Conservation (phyloP, 2,797 vertebrate genomes). For the Enteromius afrohamiltoni region DNA sequence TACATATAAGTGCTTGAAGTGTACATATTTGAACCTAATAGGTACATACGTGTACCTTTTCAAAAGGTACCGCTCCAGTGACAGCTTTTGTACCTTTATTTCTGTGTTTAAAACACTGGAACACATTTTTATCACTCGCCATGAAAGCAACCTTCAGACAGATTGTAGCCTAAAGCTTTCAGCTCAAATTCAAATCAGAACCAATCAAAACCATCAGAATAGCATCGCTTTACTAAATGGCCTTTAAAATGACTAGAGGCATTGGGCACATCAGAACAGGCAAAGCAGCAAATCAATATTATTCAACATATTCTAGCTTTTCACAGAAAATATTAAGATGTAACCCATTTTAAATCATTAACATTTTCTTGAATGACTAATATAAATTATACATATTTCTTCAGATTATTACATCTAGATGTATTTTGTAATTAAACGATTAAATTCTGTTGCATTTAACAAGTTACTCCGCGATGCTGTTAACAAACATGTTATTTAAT, state of each 20-base stretch:
- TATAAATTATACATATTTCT: neutral
- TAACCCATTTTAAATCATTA: neutral
- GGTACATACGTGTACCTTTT: too few relatives aligned
- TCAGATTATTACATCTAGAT: neutral
- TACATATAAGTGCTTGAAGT: too few relatives aligned
- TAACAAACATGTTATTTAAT: neutral
- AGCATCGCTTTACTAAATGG: neutral
- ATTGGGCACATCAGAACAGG: neutral
- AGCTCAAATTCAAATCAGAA: neutral
- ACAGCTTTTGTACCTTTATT: too few relatives aligned
- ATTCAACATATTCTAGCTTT: neutral
- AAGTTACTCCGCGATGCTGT: neutral
- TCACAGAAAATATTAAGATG: neutral
- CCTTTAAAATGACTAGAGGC: neutral
- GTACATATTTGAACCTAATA: too few relatives aligned
- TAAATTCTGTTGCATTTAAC: neutral
- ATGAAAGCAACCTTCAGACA: neutral
- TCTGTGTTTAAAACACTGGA: neutral
- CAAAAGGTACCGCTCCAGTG: too few relatives aligned
- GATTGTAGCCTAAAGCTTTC: neutral
- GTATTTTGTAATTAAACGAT: neutral
- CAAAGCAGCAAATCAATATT: neutral
- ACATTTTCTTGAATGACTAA: neutral
- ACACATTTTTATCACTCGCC: neutral
- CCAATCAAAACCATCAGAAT: neutral